phyloP scores from a whole-genome alignment of 2,797 vertebrate genomes.

The Alexandromys oeconomus region DNA sequence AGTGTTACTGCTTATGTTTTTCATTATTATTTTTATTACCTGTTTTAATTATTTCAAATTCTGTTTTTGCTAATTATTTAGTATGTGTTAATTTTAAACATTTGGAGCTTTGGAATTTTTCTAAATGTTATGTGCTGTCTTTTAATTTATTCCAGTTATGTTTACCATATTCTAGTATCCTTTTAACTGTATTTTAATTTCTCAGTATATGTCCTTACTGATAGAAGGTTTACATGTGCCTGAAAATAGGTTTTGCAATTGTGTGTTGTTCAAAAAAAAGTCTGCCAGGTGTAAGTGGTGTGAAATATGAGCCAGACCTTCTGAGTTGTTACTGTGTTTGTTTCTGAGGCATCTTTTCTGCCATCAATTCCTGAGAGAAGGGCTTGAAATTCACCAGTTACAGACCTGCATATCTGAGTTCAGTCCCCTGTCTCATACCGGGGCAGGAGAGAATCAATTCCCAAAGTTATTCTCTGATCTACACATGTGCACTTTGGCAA shows the following conservation, averaged over 20 bases:
- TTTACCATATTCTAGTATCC: background rate
- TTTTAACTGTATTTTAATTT: slow-evolving; percentile 52
- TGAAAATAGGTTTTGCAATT: slow-evolving; percentile 35
- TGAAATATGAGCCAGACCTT: background rate
- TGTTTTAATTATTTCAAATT: slow-evolving; percentile 19
- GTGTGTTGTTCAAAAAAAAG: background rate
- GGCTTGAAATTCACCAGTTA: background rate
- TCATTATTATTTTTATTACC: background rate
- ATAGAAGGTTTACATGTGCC: background rate
- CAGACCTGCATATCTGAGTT: background rate
- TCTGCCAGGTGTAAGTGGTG: background rate
- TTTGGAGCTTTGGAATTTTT: slow-evolving; percentile 19
- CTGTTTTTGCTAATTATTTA: slow-evolving; percentile 24
- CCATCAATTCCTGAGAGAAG: background rate
- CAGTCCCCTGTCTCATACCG: background rate
- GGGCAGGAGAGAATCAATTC: background rate
- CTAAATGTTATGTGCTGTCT: background rate
- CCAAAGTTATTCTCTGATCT: no score
- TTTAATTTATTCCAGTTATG: slow-evolving; percentile 25
- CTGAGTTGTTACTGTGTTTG: background rate
- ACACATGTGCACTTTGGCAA: background rate
- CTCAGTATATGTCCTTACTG: background rate
- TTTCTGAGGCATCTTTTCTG: background rate
- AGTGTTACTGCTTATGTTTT: background rate
- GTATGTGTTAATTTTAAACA: slow-evolving; percentile 32